Base-by-base conservation (phyloP, 2,888 invertebrate genomes). In the Andrena bicolor region DNA sequence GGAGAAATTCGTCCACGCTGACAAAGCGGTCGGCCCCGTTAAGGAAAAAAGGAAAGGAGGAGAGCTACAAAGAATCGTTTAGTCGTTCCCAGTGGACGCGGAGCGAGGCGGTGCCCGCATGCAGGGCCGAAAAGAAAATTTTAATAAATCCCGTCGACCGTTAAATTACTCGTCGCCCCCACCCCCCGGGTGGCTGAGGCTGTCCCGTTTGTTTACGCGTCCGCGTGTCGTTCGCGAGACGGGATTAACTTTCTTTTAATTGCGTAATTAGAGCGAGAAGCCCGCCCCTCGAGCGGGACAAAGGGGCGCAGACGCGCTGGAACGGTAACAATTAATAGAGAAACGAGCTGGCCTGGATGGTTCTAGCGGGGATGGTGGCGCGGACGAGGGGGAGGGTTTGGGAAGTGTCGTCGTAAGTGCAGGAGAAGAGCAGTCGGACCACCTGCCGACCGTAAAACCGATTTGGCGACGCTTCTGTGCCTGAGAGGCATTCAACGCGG, bases 401-500 rank as follows among this genome's bases (percentile, higher is more conserved):
- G 41, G 35, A 63, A 64, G 56, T 7, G 66, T 30, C 32, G 58
- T 79, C 60, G 82, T 73, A 65, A 82, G 69, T 70, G 78, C 75
- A 76, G 53, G 75, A 68, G 77, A 85, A 83, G 85, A 83, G 75
- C 84, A 83, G 84, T 85, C 72, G 80, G 87, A 90, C 90, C 88
- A 80, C 86, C 84, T 89, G 88, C 82, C 84, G 87, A 79, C 86
- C 73, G 73, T 74, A 75, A 85, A 87, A 86, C 84, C 86, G 85
- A 90, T 89, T 90, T 83, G 85, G 83, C 88, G 86, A 89, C 84
- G 80, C 75, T 85, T 88, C 90, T 90, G 90, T 86, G 89, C 86
- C 86, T 88, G 88, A 92, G 90, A 90, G 90, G 85, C 86, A 91
- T 90, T 91, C 91, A 92, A 89, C 90, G 87, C 89, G 82, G 79